Conservation (phyloP, 2,888 invertebrate genomes). For the Temnothorax unifasciatus region DNA sequence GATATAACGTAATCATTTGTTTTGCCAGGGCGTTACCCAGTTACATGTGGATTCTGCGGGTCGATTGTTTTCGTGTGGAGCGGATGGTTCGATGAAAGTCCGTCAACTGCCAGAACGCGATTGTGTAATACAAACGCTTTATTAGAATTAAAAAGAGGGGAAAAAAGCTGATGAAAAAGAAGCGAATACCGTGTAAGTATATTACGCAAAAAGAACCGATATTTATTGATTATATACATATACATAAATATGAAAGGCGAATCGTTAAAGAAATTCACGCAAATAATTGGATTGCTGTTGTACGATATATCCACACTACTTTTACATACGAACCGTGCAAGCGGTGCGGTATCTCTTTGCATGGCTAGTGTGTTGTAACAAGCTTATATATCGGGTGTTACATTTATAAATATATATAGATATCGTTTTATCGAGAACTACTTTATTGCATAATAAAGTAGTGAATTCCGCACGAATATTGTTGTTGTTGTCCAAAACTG, state of each 20-base stretch:
- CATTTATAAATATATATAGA: constrained; percentile 48
- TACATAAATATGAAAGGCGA: constrained; percentile 9
- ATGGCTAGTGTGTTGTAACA: constrained; percentile 47
- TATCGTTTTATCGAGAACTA: constrained; percentile 46
- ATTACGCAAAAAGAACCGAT: constrained; percentile 39
- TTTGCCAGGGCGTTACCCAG: constrained; percentile 94
- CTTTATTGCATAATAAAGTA: constrained; percentile 57
- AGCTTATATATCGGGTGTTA: constrained; percentile 31
- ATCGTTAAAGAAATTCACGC: constrained; percentile 23
- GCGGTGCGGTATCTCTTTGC: constrained; percentile 34
- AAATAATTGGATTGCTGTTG: constrained; percentile 44
- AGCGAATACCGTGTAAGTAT: constrained; percentile 36
- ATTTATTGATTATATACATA: constrained; percentile 48
- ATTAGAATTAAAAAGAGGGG: constrained; percentile 82
- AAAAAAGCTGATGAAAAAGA: constrained; percentile 26
- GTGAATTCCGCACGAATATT: constrained; percentile 57
- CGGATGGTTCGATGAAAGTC: constrained; percentile 99
- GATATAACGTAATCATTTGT: constrained; percentile 34
- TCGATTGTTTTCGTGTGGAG: constrained; percentile 98
- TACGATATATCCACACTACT: constrained; percentile 43
- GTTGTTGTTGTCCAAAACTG: constrained; percentile 57
- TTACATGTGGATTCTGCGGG: constrained; percentile 95
- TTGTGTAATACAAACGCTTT: constrained; percentile 88
- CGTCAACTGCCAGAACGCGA: constrained; percentile 95
- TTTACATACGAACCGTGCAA: constrained; percentile 42